Evolutionary conservation across 1,140 invertebrate genomes (phyloP).

Genomic region (Sinella curviseta): DNA sequence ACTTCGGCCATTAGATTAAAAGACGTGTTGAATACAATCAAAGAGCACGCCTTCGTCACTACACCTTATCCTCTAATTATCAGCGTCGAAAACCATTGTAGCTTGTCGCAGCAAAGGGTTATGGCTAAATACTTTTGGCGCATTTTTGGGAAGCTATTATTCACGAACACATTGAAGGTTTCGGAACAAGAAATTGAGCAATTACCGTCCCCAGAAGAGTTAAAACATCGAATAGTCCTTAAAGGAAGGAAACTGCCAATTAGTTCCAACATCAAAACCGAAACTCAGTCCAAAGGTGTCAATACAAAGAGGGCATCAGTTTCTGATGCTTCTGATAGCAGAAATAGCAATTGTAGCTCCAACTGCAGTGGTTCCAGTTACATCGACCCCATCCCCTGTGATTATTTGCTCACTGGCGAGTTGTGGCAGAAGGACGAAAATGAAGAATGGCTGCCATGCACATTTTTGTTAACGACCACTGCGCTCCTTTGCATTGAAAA

Average conservation of each 20-base stretch:
- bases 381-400: conserved; percentile 66
- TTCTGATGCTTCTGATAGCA: no score
- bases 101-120: neutral
- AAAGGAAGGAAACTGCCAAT: conserved; percentile 95
- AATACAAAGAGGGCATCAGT: no score
- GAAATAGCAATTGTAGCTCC: no score
- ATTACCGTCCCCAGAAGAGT: conserved; percentile 84
- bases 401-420: conserved; percentile 87
- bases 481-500: conserved; percentile 83
- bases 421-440: conserved; percentile 87
- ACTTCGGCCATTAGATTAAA: neutral
- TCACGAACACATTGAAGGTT: conserved; percentile 75
- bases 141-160: conserved; percentile 84
- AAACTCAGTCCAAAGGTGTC: no score
- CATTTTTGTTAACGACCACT: conserved; percentile 84
- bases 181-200: conserved; percentile 64
- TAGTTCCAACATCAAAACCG: no score
- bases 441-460: conserved; percentile 88
- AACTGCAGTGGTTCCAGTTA: no score
- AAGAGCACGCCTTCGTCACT: neutral
- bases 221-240: conserved; percentile 70
- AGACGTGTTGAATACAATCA: neutral
- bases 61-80: neutral
- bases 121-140: conserved; percentile 57
- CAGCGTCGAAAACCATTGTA: neutral